These are phyloP conservation scores for Ephialtes manifestator DNA, from an alignment of 2,888 invertebrate species.

Conservation along the genomic window DNA sequence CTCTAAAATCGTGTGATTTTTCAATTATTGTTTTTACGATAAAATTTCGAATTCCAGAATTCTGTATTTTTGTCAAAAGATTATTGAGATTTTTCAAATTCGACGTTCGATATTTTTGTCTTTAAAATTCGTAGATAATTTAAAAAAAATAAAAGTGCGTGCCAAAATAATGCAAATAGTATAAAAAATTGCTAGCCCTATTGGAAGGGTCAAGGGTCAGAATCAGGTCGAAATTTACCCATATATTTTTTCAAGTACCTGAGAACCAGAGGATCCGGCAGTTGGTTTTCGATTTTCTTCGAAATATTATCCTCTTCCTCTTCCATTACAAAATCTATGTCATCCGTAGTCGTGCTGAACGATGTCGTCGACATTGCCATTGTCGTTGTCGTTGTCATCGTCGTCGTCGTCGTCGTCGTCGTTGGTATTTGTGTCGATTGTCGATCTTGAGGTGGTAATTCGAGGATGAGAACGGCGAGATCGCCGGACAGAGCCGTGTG, in stretches of 20 bases:
- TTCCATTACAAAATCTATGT: slow-evolving; percentile 71
- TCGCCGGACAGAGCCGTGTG: slow-evolving; percentile 94
- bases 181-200: no score
- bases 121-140: no score
- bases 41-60: no score
- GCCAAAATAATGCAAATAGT: no score
- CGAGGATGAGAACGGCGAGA: slow-evolving; percentile 90
- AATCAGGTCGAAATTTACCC: no score
- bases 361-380: slow-evolving; percentile 82
- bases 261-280: slow-evolving; percentile 75
- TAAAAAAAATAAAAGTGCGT: no score
- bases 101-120: no score
- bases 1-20: no score
- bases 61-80: no score
- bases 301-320: slow-evolving; percentile 67
- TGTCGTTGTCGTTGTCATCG: slow-evolving; percentile 81
- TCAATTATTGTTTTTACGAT: no score
- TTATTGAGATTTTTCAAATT: no score
- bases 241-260: slow-evolving; percentile 70
- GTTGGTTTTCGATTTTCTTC: slow-evolving; percentile 33
- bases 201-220: no score
- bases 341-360: slow-evolving; percentile 70
- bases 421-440: slow-evolving; percentile 76
- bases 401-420: slow-evolving; percentile 78
- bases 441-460: slow-evolving; percentile 80